Evolutionary conservation across 2,797 vertebrate species (phyloP).

Genomic region (Heteromormyrus szaboi): DNA sequence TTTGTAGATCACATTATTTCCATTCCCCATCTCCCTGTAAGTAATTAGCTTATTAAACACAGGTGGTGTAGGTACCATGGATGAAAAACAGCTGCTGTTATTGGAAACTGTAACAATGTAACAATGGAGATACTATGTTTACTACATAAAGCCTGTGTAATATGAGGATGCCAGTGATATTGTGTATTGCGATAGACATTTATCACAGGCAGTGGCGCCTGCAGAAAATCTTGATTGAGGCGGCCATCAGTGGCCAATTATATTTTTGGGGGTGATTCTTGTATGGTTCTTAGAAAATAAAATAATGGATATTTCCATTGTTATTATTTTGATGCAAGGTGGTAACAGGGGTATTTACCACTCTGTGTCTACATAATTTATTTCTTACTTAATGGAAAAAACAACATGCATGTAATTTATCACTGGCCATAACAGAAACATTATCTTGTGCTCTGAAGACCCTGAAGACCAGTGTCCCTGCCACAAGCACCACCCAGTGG

Average conservation of each 20-base stretch:
- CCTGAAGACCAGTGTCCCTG: not conserved
- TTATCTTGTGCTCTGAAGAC: not conserved
- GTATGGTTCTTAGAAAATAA: not conserved
- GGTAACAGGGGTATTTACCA: not conserved
- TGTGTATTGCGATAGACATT: not conserved
- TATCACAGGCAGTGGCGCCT: not conserved
- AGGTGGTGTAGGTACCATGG: not conserved
- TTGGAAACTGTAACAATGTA: not conserved
- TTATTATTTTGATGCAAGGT: not conserved
- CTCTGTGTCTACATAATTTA: not conserved
- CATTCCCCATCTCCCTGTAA: not conserved
- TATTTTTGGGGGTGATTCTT: not conserved
- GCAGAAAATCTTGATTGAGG: not conserved
- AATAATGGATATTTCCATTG: not conserved
- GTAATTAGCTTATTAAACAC: slow-evolving; percentile 5
- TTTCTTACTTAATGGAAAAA: not conserved
- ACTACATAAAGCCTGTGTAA: not conserved
- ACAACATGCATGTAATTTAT: no score
- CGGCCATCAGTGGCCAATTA: not conserved
- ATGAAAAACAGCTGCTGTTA: not conserved
- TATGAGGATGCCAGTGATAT: not conserved
- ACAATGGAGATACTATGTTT: not conserved
- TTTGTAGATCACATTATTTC: not conserved
- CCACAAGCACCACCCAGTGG: not conserved
- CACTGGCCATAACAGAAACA: not conserved